Conservation (phyloP, 2,888 invertebrate species). For the Drosophila infuscata region DNA sequence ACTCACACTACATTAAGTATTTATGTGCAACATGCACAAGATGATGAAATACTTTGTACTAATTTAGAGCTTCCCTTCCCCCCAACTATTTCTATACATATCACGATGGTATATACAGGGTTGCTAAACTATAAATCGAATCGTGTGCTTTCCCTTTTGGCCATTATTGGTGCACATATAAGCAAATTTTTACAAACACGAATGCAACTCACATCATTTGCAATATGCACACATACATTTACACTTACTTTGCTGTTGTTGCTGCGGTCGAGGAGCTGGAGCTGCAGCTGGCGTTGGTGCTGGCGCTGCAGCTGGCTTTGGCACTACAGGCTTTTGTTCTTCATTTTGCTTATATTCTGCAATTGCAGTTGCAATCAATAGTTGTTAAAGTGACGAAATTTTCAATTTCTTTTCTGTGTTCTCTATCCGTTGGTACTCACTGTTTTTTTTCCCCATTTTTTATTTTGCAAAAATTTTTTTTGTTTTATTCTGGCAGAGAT, state of each 20-base stretch:
- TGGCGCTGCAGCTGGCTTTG: constrained; percentile 3
- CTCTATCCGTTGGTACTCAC: constrained; percentile 31
- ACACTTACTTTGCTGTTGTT: constrained; percentile 32
- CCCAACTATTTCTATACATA: background rate
- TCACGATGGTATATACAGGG: background rate
- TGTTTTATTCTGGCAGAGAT: too few species aligned
- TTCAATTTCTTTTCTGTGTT: background rate
- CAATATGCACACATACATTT: background rate
- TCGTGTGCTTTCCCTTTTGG: constrained; percentile 2
- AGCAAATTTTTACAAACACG: background rate
- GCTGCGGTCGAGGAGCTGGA: constrained; percentile 21
- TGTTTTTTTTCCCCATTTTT: constrained; percentile 66
- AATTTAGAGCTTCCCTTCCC: constrained; percentile 2
- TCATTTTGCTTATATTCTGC: constrained; percentile 34
- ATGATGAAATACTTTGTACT: background rate
- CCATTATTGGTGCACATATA: too few species aligned
- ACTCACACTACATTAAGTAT: background rate
- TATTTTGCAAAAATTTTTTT: background rate
- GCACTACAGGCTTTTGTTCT: constrained; percentile 2
- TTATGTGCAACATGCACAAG: background rate
- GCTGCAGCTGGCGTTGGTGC: background rate
- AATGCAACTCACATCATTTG: background rate
- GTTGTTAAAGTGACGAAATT: background rate
- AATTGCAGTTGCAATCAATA: background rate
- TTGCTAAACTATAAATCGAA: background rate